Evolutionary conservation across 2,113 vertebrate genomes (phyloP).

Genomic region (Hassar affinis): DNA sequence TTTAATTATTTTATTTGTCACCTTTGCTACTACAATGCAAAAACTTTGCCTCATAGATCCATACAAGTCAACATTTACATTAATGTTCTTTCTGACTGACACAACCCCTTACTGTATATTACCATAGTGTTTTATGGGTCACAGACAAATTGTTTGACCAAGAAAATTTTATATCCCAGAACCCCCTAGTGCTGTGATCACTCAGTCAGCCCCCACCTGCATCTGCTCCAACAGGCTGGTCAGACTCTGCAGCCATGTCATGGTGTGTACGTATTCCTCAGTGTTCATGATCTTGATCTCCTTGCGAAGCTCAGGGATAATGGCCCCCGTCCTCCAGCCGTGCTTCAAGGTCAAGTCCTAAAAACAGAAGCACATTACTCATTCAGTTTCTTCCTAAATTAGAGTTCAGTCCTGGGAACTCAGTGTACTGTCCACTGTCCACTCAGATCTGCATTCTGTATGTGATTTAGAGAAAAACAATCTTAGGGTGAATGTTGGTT

Average conservation of each 20-base stretch:
- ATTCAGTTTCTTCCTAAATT: neutral
- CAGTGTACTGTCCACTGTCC: neutral
- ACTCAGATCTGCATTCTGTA: neutral
- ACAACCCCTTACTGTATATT: neutral
- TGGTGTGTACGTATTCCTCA: slow-evolving; percentile 84
- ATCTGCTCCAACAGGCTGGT: slow-evolving; percentile 91
- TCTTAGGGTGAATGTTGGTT: neutral
- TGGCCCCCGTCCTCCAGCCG: slow-evolving; percentile 95
- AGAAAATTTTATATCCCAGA: neutral
- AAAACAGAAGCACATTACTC: slow-evolving; percentile 9
- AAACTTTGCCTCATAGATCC: neutral
- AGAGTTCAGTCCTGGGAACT: slow-evolving; percentile 8
- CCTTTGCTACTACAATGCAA: neutral
- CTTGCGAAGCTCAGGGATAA: slow-evolving; percentile 91
- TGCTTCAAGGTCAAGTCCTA: slow-evolving; percentile 97
- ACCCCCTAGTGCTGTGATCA: neutral
- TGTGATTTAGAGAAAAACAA: neutral
- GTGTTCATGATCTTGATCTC: slow-evolving; percentile 98
- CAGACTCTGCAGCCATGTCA: slow-evolving; percentile 92
- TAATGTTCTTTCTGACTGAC: neutral
- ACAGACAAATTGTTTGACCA: neutral
- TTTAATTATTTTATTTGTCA: too few species aligned
- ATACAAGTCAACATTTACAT: neutral
- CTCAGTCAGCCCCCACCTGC: slow-evolving; percentile 79
- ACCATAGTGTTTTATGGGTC: neutral